Conservation (phyloP, 2,113 vertebrate genomes). For the Brachyhypopomus gauderio region DNA sequence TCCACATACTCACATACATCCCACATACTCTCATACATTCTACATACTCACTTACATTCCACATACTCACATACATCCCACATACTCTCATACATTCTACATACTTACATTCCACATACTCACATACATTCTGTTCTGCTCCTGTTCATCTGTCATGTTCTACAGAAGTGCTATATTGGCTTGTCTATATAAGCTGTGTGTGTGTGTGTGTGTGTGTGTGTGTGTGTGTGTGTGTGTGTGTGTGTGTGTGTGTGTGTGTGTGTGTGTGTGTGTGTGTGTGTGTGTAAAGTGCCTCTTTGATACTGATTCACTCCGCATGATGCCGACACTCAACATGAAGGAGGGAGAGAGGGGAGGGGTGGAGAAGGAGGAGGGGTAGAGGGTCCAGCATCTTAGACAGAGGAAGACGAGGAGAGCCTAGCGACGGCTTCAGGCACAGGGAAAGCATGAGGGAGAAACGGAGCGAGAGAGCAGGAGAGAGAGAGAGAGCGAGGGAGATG, state of each 20-base stretch:
- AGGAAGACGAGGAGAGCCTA: constrained; percentile 37
- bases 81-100: too few species aligned
- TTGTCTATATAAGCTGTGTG: background rate
- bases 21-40: too few species aligned
- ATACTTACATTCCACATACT: too few species aligned
- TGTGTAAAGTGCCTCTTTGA: constrained; percentile 43
- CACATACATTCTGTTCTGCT: background rate
- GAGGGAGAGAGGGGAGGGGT: constrained; percentile 3
- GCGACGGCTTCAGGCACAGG: background rate
- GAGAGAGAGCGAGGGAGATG: constrained; percentile 58
- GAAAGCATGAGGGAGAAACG: constrained; percentile 49
- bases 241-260: constrained; percentile 14
- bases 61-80: too few species aligned
- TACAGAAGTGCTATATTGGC: background rate
- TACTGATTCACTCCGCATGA: constrained; percentile 55
- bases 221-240: constrained; percentile 20
- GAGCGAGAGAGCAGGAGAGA: constrained; percentile 55
- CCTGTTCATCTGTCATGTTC: constrained; percentile 1
- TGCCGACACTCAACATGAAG: constrained; percentile 39
- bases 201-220: constrained; percentile 16
- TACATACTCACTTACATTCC: too few species aligned
- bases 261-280: constrained; percentile 19
- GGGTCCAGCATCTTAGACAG: constrained; percentile 41
- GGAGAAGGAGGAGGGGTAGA: constrained; percentile 42
- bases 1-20: too few species aligned